Conservation (phyloP, 2,113 vertebrate genomes). For the Lepus europaeus region DNA sequence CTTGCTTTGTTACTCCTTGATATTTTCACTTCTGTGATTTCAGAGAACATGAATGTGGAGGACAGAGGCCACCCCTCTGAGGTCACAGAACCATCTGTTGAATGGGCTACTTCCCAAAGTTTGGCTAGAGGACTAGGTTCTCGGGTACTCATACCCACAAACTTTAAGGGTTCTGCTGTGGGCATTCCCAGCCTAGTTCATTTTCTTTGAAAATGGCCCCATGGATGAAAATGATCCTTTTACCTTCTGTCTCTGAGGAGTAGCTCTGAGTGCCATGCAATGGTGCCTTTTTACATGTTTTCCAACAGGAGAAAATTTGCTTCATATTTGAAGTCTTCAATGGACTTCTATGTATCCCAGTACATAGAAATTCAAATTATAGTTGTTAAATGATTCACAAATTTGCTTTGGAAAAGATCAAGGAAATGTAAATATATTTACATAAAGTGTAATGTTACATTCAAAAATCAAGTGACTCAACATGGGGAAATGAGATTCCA, state of each 20-base stretch:
- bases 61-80: background rate
- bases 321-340: background rate
- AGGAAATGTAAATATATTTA: conserved; percentile 3
- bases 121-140: background rate
- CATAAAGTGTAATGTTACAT: background rate
- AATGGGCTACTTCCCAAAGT: background rate
- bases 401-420: background rate
- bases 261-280: background rate
- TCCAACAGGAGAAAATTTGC: background rate
- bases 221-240: background rate
- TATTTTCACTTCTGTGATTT: background rate
- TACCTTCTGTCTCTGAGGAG: background rate
- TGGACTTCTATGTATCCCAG: background rate
- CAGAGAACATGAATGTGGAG: conserved; percentile 15
- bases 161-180: background rate
- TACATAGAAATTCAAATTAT: background rate
- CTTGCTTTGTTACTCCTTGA: background rate
- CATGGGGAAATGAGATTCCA: background rate
- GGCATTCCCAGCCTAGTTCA: background rate
- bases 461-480: background rate
- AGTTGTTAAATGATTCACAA: background rate
- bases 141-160: background rate
- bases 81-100: background rate
- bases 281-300: background rate
- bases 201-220: background rate